Base-by-base conservation (phyloP, 2,113 vertebrate genomes). In the Xenopus borealis region DNA sequence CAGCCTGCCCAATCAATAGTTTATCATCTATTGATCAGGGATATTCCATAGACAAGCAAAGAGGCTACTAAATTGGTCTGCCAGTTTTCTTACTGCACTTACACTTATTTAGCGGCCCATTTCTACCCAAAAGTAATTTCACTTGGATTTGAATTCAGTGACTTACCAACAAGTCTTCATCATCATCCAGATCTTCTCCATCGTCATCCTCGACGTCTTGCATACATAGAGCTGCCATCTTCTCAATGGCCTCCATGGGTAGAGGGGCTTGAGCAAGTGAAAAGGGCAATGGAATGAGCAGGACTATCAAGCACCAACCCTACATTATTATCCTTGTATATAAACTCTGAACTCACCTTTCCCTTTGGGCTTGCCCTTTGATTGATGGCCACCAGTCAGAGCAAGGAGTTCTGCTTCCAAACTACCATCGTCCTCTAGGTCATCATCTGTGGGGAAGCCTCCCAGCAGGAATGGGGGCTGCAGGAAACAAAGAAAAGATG, bases 161-260 rank as follows among this genome's bases (percentile, higher is more conserved):
- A 12, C 57, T 78, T 88, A 94, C 93, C 92, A 98, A 74, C 20
- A 98, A 76, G 57, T 95, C 95, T 2, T 95, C 89, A 11, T 90
- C 89, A 1, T 93, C 91, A 62, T 94, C 87, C 77, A 94, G 88
- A 0, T 90, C 92, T 0, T 93, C 93, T 0, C 83, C 89, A 2
- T 87, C 91, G 0, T 90, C 92, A 0, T 86, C 86, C 6, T 96
- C 94, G 9, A 89, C 79, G 78, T 97, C 95, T 80, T 87, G 93
- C 95, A 98, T 94, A 69, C 95, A 98, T 18, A 95, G 83, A 6
- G 90, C 93, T 0, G 95, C 94, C 95, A 96, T 98, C 47, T 82
- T 87, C 79, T 96, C 94, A 12, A 98, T 96, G 18, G 94, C 89
- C 52, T 88, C 92, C 93, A 98, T 94, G 4, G 93, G 85, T 71